phyloP scores from a whole-genome alignment of 2,888 invertebrate genomes.

The Chironomus riparius region DNA sequence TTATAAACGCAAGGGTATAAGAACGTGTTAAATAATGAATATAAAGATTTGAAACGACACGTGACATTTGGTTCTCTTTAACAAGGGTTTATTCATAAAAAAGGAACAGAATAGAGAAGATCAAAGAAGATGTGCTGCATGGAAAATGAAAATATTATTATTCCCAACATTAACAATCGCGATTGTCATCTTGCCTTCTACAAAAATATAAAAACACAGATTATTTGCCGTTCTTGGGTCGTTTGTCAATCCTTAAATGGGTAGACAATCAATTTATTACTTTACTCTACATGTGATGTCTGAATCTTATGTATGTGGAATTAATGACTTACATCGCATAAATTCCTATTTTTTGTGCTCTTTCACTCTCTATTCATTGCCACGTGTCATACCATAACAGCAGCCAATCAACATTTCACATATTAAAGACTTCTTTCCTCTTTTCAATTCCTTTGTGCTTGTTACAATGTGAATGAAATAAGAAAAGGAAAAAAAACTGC shows the following conservation, averaged over 20 bases:
- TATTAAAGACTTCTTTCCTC: background rate
- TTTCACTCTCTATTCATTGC: background rate
- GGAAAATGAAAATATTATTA: background rate
- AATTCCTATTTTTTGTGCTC: background rate
- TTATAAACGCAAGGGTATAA: too few relatives aligned
- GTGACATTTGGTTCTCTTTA: too few relatives aligned
- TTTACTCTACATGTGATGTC: background rate
- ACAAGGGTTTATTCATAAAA: too few relatives aligned
- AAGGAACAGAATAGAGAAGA: too few relatives aligned
- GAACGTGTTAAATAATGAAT: too few relatives aligned
- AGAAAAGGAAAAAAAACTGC: background rate
- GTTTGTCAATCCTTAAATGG: background rate
- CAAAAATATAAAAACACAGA: too few relatives aligned
- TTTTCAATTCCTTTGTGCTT: too few relatives aligned
- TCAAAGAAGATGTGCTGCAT: too few relatives aligned
- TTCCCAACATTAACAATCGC: background rate
- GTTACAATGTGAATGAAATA: background rate
- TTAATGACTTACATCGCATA: background rate
- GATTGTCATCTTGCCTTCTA: slow-evolving; percentile 17
- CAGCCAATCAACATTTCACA: background rate
- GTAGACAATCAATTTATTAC: slow-evolving; percentile 1
- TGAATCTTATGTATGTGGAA: too few relatives aligned
- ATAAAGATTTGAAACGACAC: too few relatives aligned
- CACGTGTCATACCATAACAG: slow-evolving; percentile 8
- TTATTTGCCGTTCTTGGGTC: background rate